A percentile compares a stretch with the other conserved stretches of the same genome.
Conservation (phyloP, 2,888 invertebrate genomes). For the Pandemis corylana region DNA sequence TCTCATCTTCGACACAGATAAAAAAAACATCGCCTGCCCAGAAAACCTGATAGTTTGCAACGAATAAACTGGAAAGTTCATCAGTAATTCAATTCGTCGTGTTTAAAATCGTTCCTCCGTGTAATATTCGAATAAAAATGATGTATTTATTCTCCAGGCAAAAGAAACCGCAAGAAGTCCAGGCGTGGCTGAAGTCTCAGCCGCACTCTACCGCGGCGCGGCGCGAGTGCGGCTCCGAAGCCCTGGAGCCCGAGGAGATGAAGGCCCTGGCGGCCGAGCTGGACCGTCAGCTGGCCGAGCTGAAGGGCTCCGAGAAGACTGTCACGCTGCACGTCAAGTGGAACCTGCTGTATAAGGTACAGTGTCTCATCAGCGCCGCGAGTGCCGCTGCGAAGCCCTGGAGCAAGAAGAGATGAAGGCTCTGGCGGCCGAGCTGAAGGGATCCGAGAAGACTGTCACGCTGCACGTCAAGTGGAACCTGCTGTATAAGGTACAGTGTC, state of each 20-base stretch:
- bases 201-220: conserved; percentile 86
- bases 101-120: too few relatives aligned
- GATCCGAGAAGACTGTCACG: conserved; percentile 80
- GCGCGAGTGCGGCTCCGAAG: conserved; percentile 88
- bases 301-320: conserved; percentile 69
- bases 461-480: conserved; percentile 93
- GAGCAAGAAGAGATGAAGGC: conserved; percentile 86
- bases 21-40: too few relatives aligned
- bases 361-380: conserved; percentile 66
- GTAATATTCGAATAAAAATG: too few relatives aligned
- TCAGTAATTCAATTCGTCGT: too few relatives aligned
- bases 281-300: conserved; percentile 63
- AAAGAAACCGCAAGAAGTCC: conserved; percentile 78
- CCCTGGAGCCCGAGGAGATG: conserved; percentile 88
- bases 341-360: conserved; percentile 89
- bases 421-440: conserved; percentile 58
- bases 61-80: too few relatives aligned
- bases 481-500: conserved; percentile 86
- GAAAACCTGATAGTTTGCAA: too few relatives aligned
- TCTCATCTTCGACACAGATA: too few relatives aligned
- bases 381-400: conserved; percentile 89
- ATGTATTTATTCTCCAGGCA: conserved; percentile 51
- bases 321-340: conserved; percentile 92
- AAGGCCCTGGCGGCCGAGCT: conserved; percentile 65
- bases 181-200: conserved; percentile 90